These are phyloP conservation scores for Erethizon dorsatum DNA, from an alignment of 2,797 vertebrate genomes.

Conservation along the genomic window DNA sequence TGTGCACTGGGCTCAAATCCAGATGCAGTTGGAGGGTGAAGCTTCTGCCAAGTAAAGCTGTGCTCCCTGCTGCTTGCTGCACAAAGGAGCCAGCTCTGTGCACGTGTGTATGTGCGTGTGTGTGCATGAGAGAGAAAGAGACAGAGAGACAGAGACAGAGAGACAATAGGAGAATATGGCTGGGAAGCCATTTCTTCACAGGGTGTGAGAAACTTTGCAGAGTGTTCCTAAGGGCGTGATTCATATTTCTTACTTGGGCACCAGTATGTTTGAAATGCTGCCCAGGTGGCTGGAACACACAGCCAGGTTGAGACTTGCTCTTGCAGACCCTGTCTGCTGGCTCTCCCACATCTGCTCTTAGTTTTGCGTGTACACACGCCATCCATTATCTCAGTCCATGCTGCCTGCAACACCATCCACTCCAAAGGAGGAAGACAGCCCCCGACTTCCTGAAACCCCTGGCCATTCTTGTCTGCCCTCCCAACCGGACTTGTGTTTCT, in stretches of 20 bases:
- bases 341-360: background rate
- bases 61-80: slow-evolving; percentile 11
- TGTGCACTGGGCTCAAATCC: slow-evolving; percentile 28
- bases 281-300: background rate
- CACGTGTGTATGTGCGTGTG: background rate
- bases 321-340: background rate
- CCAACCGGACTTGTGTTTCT: slow-evolving; percentile 9
- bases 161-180: background rate
- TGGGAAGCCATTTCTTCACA: background rate
- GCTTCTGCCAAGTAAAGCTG: slow-evolving; percentile 53
- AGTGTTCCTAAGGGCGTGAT: background rate
- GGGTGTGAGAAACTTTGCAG: background rate
- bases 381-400: rapidly evolving
- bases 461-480: slow-evolving; percentile 8
- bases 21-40: slow-evolving; percentile 66
- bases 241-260: background rate
- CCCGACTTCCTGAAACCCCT: background rate
- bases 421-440: background rate
- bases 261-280: background rate
- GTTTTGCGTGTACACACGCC: background rate
- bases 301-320: background rate
- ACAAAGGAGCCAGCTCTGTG: background rate
- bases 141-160: background rate
- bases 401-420: background rate
- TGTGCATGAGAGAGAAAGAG: background rate